phyloP scores from a whole-genome alignment of 2,888 invertebrate species.

The Piscicola geometra region DNA sequence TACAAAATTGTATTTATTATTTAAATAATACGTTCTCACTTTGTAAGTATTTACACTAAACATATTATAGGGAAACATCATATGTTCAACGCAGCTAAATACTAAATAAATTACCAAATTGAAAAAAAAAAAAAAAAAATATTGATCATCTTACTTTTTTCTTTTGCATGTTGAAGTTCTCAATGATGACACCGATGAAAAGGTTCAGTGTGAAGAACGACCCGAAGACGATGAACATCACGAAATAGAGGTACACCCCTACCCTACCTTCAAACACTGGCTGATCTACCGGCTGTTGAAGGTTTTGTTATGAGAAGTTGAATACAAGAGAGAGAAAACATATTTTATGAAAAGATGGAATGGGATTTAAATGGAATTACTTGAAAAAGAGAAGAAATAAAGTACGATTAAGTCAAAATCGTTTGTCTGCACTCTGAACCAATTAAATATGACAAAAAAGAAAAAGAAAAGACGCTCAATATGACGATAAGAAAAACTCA shows the following conservation, averaged over 20 bases:
- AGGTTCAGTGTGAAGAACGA: slow-evolving; percentile 98
- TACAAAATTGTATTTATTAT: too few species aligned
- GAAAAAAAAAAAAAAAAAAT: background rate
- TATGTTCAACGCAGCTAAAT: too few species aligned
- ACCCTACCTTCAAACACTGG: slow-evolving; percentile 88
- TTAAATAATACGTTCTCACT: too few species aligned
- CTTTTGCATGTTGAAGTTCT: slow-evolving; percentile 99
- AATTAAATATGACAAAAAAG: too few species aligned
- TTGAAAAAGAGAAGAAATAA: too few species aligned
- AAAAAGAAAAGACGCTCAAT: background rate
- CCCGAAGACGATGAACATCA: slow-evolving; percentile 98
- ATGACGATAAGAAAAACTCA: background rate
- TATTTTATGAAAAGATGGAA: too few species aligned
- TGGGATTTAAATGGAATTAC: too few species aligned
- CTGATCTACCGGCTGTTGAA: slow-evolving; percentile 59
- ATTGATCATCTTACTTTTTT: slow-evolving; percentile 67
- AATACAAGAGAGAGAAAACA: background rate
- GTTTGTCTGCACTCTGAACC: too few species aligned
- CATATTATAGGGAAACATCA: too few species aligned
- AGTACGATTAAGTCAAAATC: too few species aligned
- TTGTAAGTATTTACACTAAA: too few species aligned
- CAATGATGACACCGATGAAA: slow-evolving; percentile 99
- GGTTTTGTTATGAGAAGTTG: background rate
- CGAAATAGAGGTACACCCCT: slow-evolving; percentile 97
- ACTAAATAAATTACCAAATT: background rate